A percentile compares a stretch with the other conserved stretches of the same genome.
These are phyloP conservation scores for Achatina immaculata DNA, from an alignment of 1,140 invertebrate genomes.

Conservation along the genomic window DNA sequence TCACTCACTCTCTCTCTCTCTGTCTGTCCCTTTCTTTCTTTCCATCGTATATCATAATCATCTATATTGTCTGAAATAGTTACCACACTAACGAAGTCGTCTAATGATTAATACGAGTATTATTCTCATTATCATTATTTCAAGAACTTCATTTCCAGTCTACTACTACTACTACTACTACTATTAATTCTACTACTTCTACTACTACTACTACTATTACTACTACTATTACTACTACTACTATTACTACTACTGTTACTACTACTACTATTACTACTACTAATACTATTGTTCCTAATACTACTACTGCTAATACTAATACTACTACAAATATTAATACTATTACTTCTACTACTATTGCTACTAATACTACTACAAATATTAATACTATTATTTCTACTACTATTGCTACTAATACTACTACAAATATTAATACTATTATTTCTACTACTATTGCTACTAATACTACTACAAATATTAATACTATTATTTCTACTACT, in stretches of 20 bases:
- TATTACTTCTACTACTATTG: background rate
- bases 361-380: background rate
- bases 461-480: background rate
- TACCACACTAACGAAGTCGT: too few species aligned
- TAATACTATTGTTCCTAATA: background rate
- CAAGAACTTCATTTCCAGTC: too few species aligned
- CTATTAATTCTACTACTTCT: background rate
- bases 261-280: background rate
- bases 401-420: background rate
- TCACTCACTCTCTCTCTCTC: too few species aligned
- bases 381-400: too few species aligned
- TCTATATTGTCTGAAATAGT: too few species aligned
- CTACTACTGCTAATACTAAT: too few species aligned
- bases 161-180: constrained; percentile 3
- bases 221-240: background rate
- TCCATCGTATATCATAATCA: too few species aligned
- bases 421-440: too few species aligned
- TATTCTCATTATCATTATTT: too few species aligned
- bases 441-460: background rate
- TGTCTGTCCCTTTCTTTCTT: too few species aligned
- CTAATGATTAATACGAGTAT: too few species aligned
- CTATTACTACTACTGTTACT: background rate
- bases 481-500: background rate
- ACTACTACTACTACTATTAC: background rate
- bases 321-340: too few species aligned